Evolutionary conservation across 2,113 vertebrate genomes (phyloP).

Genomic region (Australoheros scitulus): DNA sequence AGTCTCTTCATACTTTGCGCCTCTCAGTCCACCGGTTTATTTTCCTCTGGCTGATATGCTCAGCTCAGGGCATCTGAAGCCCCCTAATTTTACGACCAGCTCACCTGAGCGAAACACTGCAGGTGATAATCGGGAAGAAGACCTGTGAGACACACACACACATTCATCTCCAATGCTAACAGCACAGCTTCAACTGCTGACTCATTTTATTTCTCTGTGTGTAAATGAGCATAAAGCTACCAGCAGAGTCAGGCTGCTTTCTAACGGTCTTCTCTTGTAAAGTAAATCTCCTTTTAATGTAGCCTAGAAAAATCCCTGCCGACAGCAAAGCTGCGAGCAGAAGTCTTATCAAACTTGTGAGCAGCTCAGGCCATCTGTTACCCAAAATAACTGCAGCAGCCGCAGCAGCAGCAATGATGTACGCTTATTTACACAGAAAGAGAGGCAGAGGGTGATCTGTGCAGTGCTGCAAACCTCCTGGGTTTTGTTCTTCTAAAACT

Average conservation of each 20-base stretch:
- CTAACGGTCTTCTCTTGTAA: slow-evolving; percentile 9
- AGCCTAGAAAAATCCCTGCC: slow-evolving; percentile 8
- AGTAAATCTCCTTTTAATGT: slow-evolving; percentile 26
- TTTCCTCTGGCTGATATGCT: too few relatives aligned
- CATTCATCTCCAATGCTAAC: background rate
- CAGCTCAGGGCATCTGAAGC: background rate
- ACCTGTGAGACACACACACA: background rate
- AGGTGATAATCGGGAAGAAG: background rate
- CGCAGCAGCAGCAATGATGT: background rate
- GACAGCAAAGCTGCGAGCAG: slow-evolving; percentile 7
- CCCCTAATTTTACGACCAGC: background rate
- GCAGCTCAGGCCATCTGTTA: slow-evolving; percentile 22
- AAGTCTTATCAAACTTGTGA: slow-evolving; percentile 16
- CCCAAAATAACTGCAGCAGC: slow-evolving; percentile 1
- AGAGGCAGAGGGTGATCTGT: background rate
- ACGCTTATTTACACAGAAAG: background rate
- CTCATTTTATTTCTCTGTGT: background rate
- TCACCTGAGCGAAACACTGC: background rate
- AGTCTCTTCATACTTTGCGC: too few relatives aligned
- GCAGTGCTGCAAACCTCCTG: background rate
- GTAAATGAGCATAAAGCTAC: background rate
- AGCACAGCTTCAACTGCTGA: background rate
- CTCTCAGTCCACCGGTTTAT: too few relatives aligned
- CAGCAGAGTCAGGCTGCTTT: background rate
- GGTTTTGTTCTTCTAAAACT: slow-evolving; percentile 1